phyloP scores from a whole-genome alignment of 2,888 invertebrate species.

The Aphelenchoides bicaudatus region DNA sequence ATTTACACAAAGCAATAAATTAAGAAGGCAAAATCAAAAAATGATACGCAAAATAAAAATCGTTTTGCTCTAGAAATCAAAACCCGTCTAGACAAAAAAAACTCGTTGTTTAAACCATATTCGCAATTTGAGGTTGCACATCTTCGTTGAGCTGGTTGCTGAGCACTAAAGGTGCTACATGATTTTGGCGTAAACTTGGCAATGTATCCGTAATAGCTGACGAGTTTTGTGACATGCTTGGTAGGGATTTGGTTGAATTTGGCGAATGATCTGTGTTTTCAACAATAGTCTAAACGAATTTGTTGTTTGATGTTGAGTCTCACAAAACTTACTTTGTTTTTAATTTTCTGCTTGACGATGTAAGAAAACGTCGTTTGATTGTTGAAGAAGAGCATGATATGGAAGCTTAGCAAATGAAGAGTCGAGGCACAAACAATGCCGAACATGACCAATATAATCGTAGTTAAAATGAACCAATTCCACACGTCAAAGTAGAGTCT shows the following conservation, averaged over 20 bases:
- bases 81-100: slow-evolving; percentile 6
- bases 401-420: slow-evolving; percentile 43
- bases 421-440: slow-evolving; percentile 33
- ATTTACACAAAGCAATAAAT: not conserved
- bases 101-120: slow-evolving; percentile 1
- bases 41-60: not conserved
- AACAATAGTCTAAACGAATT: not conserved
- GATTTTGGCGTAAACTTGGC: not conserved
- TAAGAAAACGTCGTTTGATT: slow-evolving; percentile 26
- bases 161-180: no score
- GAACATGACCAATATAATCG: slow-evolving; percentile 25
- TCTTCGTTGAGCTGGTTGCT: not conserved
- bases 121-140: not conserved
- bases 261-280: not conserved
- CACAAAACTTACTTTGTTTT: not conserved
- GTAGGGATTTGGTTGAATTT: slow-evolving; percentile 5
- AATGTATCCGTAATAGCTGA: not conserved
- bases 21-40: not conserved
- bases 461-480: slow-evolving; percentile 28
- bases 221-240: not conserved
- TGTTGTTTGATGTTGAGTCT: no score
- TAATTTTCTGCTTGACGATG: slow-evolving; percentile 20
- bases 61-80: not conserved
- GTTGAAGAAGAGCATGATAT: slow-evolving; percentile 36
- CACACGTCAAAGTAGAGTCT: slow-evolving; percentile 20